phyloP scores from a whole-genome alignment of 2,113 vertebrate genomes.

The Heterochromis multidens region DNA sequence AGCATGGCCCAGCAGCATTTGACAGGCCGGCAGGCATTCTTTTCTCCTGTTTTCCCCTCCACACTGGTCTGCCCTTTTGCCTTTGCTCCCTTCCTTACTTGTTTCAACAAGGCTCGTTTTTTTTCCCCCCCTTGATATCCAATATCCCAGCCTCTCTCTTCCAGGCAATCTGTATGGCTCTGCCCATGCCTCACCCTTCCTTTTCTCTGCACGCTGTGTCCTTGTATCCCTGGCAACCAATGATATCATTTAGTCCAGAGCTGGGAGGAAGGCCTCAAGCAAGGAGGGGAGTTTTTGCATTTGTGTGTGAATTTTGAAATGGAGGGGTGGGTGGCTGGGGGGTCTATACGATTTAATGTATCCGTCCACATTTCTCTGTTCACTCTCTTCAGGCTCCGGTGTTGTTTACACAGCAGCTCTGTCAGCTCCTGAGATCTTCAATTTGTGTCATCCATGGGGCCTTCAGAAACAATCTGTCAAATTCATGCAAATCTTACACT shows the following conservation, averaged over 20 bases:
- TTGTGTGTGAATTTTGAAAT: conserved; percentile 46
- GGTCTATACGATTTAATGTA: background rate
- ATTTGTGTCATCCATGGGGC: background rate
- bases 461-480: background rate
- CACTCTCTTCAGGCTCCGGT: background rate
- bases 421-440: background rate
- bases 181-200: conserved; percentile 60
- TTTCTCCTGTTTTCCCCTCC: background rate
- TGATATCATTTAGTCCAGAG: conserved; percentile 74
- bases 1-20: conserved; percentile 23
- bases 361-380: background rate
- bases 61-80: conserved; percentile 21
- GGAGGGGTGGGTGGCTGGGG: background rate
- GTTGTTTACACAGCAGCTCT: background rate
- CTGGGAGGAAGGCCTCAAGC: conserved; percentile 63
- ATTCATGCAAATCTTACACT: background rate
- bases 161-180: conserved; percentile 39
- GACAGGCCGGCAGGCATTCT: conserved; percentile 26
- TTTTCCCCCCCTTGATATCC: conserved; percentile 5
- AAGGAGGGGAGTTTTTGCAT: conserved; percentile 47
- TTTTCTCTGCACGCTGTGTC: conserved; percentile 62
- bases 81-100: conserved; percentile 26
- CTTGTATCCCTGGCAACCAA: conserved; percentile 77
- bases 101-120: conserved; percentile 40
- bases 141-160: conserved; percentile 50